A percentile compares a stretch with the other conserved stretches of the same genome.
These are phyloP conservation scores for Gobio occitaniae DNA, from an alignment of 2,797 vertebrate species.

Conservation along the genomic window DNA sequence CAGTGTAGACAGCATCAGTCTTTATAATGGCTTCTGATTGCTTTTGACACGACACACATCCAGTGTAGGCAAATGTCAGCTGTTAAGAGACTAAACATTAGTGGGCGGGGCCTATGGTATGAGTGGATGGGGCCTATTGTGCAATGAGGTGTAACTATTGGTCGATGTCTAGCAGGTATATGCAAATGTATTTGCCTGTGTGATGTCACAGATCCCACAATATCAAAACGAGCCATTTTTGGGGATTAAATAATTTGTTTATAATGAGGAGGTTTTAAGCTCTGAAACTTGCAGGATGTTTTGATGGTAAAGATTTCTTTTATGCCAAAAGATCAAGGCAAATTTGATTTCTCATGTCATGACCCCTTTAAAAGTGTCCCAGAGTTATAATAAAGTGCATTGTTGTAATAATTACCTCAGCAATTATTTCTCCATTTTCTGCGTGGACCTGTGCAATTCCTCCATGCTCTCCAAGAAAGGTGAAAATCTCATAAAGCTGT, in stretches of 20 bases:
- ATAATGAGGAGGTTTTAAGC: background rate
- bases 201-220: background rate
- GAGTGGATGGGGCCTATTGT: no score
- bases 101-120: no score
- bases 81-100: no score
- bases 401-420: slow-evolving; percentile 83
- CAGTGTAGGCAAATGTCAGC: no score
- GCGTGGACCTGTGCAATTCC: slow-evolving; percentile 95
- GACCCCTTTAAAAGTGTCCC: background rate
- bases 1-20: no score
- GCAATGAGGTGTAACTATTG: no score
- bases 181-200: no score
- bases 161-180: background rate
- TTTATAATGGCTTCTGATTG: no score
- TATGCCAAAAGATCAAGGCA: background rate
- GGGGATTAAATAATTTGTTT: background rate
- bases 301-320: background rate
- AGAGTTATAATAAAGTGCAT: background rate
- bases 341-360: background rate
- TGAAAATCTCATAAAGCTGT: slow-evolving; percentile 95
- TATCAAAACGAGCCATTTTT: background rate
- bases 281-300: background rate
- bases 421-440: slow-evolving; percentile 98
- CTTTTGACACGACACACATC: no score
- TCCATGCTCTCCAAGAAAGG: slow-evolving; percentile 91